These are phyloP conservation scores for Napeogenes inachia DNA, from an alignment of 2,888 invertebrate genomes.

Conservation along the genomic window DNA sequence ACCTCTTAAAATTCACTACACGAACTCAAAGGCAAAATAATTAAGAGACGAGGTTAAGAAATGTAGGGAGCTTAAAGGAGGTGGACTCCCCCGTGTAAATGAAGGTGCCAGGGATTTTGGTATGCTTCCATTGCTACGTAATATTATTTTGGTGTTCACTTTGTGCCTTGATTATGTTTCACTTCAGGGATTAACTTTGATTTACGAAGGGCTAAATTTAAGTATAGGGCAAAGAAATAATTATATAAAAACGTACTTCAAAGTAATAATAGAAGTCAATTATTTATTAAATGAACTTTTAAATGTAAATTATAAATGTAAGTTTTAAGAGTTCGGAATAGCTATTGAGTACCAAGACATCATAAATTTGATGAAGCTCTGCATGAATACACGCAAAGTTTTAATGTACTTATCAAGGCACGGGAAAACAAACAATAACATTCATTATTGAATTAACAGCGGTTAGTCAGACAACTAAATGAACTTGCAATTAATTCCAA, in stretches of 20 bases:
- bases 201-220: not conserved
- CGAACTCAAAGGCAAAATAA: slow-evolving; percentile 73
- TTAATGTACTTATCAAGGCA: not conserved
- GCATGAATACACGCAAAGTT: no score
- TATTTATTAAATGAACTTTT: no score
- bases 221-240: not conserved
- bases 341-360: no score
- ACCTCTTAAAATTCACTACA: slow-evolving; percentile 73
- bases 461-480: slow-evolving; percentile 19
- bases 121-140: slow-evolving; percentile 36
- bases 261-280: no score
- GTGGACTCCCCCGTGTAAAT: slow-evolving; percentile 62
- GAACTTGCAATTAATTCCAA: slow-evolving; percentile 27
- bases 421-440: slow-evolving; percentile 4
- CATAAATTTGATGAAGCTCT: no score
- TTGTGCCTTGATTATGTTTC: slow-evolving; percentile 21
- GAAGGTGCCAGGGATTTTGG: slow-evolving; percentile 56
- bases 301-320: no score
- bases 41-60: slow-evolving; percentile 71
- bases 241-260: not conserved
- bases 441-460: slow-evolving; percentile 22
- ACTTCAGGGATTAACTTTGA: slow-evolving; percentile 13
- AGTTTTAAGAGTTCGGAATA: no score
- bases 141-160: slow-evolving; percentile 26
- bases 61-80: slow-evolving; percentile 68